A percentile compares a stretch with the other conserved stretches of the same genome.
Evolutionary conservation across 2,888 invertebrate species (phyloP).

Genomic region (Bhutanitis thaidina): DNA sequence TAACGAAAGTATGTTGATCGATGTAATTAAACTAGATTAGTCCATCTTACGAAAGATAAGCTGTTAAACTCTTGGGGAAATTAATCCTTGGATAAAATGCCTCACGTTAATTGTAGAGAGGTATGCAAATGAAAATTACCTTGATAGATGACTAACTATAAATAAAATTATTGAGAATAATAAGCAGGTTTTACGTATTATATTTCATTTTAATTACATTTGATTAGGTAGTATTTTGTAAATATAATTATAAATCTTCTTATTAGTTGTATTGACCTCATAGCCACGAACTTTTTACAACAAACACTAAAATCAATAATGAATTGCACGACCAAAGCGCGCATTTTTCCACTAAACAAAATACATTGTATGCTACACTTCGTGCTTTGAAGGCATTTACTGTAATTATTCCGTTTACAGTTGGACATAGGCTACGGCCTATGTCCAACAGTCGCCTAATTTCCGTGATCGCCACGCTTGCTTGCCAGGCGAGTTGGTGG

Average conservation of each 20-base stretch:
- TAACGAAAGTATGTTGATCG: conserved; percentile 31
- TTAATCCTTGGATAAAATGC: conserved; percentile 51
- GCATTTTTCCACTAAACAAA: not conserved
- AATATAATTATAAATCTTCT: conserved; percentile 30
- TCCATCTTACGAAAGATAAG: conserved; percentile 47
- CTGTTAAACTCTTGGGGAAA: conserved; percentile 37
- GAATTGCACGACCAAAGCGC: conserved; percentile 17
- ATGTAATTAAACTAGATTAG: conserved; percentile 52
- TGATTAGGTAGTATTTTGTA: too few relatives aligned
- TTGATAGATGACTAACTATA: conserved; percentile 4
- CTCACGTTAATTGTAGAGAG: conserved; percentile 29
- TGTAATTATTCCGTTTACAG: too few relatives aligned
- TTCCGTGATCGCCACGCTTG: too few relatives aligned
- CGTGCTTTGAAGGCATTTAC: too few relatives aligned
- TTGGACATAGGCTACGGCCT: too few relatives aligned
- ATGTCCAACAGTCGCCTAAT: too few relatives aligned
- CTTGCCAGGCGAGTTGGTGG: too few relatives aligned
- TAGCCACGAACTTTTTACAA: conserved; percentile 35
- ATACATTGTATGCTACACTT: conserved; percentile 1
- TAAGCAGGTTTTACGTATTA: too few relatives aligned
- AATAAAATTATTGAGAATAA: too few relatives aligned
- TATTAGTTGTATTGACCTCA: conserved; percentile 33
- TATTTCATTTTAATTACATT: too few relatives aligned
- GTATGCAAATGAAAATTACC: conserved; percentile 23
- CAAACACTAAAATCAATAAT: conserved; percentile 19